Evolutionary conservation across 2,797 vertebrate genomes (phyloP), one percentile per base, ranked within the genome.

Genomic region (Aphelocoma californica): DNA sequence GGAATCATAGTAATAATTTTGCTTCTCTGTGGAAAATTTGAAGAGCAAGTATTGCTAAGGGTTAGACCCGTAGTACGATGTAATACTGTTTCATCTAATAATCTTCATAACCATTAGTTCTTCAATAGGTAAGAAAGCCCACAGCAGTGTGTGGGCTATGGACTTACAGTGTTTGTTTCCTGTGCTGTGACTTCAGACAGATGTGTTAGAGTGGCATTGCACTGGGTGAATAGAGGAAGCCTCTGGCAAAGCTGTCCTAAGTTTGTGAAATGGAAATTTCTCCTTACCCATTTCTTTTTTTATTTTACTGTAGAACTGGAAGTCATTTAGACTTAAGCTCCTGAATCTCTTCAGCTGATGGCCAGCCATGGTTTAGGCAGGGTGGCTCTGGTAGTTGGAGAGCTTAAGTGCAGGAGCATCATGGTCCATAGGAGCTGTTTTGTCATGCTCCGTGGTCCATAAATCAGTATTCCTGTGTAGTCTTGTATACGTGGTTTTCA

Each of bases 141-240:
- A 4, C 29, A 69, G 45, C 16, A 34, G 21, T 29, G 29, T 61
- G 60, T 81, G 36, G 18, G 9, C 25, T 51, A 0, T 48, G 48
- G 47, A 5, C 2, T n/a, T 25, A 7, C 0, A 0, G 11, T 66
- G 19, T 73, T 69, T 61, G 3, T 75, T 79, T 74, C 38, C 23
- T 28, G 12, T 65, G 19, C 29, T 75, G 1, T 56, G 40, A 15
- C 44, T 88, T 88, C 57, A 83, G 25, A 14, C 9, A 66, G 12
- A 3, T 65, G 3, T 23, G 4, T 62, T 47, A 9, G 6, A 44
- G 10, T 54, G 64, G 21, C 28, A 5, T 31, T 54, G 26, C 32
- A 14, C 21, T 60, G 58, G 4, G 12, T 48, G 20, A 66, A 56
- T 9, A 86, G 53, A 51, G 40, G n/a, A 70, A 32, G 6, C 40